Evolutionary conservation across 2,113 vertebrate genomes (phyloP), one percentile per base, ranked within the genome.

Genomic region (Thamnaconus septentrionalis): DNA sequence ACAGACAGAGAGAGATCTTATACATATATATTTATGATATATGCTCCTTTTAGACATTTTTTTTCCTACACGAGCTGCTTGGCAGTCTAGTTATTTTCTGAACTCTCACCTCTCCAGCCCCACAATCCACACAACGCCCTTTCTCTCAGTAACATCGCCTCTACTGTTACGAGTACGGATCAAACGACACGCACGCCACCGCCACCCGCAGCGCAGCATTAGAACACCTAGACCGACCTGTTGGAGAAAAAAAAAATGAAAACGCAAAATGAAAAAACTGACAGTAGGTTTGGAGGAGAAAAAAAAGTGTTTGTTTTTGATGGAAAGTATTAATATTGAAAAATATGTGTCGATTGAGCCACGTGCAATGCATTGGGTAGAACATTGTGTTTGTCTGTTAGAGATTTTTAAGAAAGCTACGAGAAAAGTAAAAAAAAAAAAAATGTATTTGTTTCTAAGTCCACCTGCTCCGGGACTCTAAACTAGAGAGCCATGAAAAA

Each of bases 301-400:
- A 87, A 75, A 87, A 83, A 85, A 80, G 75, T 85, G 79, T 89
- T 86, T 78, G 81, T 88, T 87, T 88, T 88, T 88, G 86, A 89
- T 88, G 87, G 85, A 88, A 91, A 92, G 90, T 92, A 90, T 92
- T 92, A 91, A 91, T 91, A 90, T 91, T 91, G 81, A 91, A 85
- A 81, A 82, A 79, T 87, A 80, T 91, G 88, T 92, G 91, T 92
- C 78, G 90, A 92, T 90, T 91, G 90, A 93, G 91, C 92, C 91
- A 90, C 89, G 92, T 93, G 93, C 92, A 93, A 93, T 93, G 92
- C 90, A 90, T 91, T 92, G 90, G 90, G 89, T 92, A 92, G 91
- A 91, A 91, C 86, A 91, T 89, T 91, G 90, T 91, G 91, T 92
- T 90, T 92, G 92, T 93, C 91, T 92, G 89, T 92, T 92, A 91